Percentiles rank a stretch among this genome's conserved stretches.
Evolutionary conservation across 1,140 invertebrate species (phyloP).

Genomic region (Nephotettix cincticeps): DNA sequence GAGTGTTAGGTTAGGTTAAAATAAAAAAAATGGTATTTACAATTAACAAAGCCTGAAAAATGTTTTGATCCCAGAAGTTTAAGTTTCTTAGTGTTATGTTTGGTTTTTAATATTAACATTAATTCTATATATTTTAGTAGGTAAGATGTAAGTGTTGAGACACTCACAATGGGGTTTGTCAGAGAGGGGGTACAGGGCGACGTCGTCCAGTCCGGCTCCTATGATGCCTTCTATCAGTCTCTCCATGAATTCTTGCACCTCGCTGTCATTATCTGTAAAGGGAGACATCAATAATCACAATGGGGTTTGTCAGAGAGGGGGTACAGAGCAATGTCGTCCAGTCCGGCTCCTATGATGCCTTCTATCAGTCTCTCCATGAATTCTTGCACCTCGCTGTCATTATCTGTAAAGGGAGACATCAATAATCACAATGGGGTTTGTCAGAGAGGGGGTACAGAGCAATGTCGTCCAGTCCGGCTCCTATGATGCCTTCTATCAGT

Average conservation of each 20-base stretch:
- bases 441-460: constrained; percentile 42
- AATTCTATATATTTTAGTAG: too few species aligned
- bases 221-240: constrained; percentile 46
- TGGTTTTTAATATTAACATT: too few species aligned
- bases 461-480: constrained; percentile 44
- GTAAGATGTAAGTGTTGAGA: too few species aligned
- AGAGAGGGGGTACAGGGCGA: constrained; percentile 42
- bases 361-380: constrained; percentile 48
- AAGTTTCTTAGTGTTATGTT: too few species aligned
- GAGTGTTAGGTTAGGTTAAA: too few species aligned
- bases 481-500: constrained; percentile 46
- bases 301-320: constrained; percentile 38
- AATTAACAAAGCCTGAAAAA: too few species aligned
- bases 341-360: constrained; percentile 42
- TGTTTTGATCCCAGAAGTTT: too few species aligned
- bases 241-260: constrained; percentile 48
- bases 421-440: constrained; percentile 21
- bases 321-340: constrained; percentile 45
- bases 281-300: neutral
- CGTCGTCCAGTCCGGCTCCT: constrained; percentile 44
- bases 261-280: constrained; percentile 29
- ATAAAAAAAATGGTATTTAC: too few species aligned
- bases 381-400: constrained; percentile 42
- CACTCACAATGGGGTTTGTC: constrained; percentile 44
- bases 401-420: constrained; percentile 16